Base-by-base conservation (phyloP, 2,113 vertebrate species). In the Calyptomena viridis region DNA sequence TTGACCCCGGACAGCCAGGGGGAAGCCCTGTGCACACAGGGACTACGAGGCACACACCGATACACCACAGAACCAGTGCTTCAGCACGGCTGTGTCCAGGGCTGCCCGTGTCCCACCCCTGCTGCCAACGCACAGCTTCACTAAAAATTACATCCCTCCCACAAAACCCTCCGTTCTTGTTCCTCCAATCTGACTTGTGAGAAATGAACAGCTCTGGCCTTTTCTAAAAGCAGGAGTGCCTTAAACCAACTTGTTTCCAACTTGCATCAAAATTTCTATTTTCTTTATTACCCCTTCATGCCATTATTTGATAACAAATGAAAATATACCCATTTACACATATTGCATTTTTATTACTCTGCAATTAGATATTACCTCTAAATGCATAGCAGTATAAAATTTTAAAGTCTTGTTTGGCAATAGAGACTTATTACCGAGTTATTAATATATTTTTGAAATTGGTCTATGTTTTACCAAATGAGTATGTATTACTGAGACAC, bases 31-130 rank as follows among this genome's bases (percentile, higher is more conserved):
- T 15, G n/a, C 44, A 12, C 10, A 2, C 33, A 15, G 46, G 9
- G 28, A 13, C 25, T 0, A 2, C 0, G 0, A 42, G 39, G 25
- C 49, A 21, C 55, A 30, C 35, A 12, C 33, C 2, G 8, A 12
- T 0, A 6, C 0, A 5, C 13, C 56, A 28, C 44, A 28, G 56
- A 47, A 47, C 21, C 0, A 2, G 33, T 4, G 3, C 40, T 56
- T 39, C 1, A 2, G 77, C 52, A 30, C 1, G 5, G 62, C 58
- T 11, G 19, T 8, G 0, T 35, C 80, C 80, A 7, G 53, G 21
- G 67, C 52, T 58, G 46, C 59, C 66, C 4, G 0, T 1, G 46
- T 11, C 62, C 31, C 82, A 7, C 1, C 24, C 20, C 20, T 2
- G 3, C 81, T 16, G 55, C 89, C 49, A 21, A 58, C 1, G 0